Evolutionary conservation across 2,888 invertebrate genomes (phyloP), one percentile per base, ranked within the genome.

Genomic region (Cephus pulcher): DNA sequence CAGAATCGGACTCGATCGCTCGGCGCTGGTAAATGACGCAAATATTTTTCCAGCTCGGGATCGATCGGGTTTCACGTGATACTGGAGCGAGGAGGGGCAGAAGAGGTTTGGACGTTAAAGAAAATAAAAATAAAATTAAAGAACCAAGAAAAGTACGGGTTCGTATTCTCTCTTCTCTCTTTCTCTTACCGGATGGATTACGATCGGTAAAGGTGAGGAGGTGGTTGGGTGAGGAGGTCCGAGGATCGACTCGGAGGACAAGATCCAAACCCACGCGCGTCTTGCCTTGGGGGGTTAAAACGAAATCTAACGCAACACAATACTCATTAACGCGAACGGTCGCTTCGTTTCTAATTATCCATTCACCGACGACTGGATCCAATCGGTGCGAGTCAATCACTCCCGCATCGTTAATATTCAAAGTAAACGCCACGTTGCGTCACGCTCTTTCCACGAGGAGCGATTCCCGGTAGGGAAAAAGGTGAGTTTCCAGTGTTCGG

Each of bases 291-390:
- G 80, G 56, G 74, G 74, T 78, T 75, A 69, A 74, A 80, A 75
- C 80, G 76, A 76, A 11, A 79, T 79, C 80, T 76, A 73, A 74
- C 77, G 74, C 71, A 71, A 71, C 34, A 71, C 73, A 80, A 82
- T 76, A 80, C 82, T 86, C 85, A 84, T 87, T 87, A 85, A 82
- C 83, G 80, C 68, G 76, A 79, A 34, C 79, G 83, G 75, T 82
- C 80, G 82, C 79, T 81, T 84, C 82, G 84, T 86, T 85, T 86
- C 83, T 86, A 85, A 87, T 87, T 88, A 85, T 82, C 87, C 78
- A 77, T 56, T 79, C 80, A 80, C 80, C 83, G 81, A 80, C 71
- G 71, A 33, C 30, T 23, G 34, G 75, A 79, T 73, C 73, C 56
- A 35, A 74, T 34, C 79, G 80, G 76, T 68, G 69, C 77, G 37